Conservation (phyloP, 2,888 invertebrate species). For the Lucinisca nassula region DNA sequence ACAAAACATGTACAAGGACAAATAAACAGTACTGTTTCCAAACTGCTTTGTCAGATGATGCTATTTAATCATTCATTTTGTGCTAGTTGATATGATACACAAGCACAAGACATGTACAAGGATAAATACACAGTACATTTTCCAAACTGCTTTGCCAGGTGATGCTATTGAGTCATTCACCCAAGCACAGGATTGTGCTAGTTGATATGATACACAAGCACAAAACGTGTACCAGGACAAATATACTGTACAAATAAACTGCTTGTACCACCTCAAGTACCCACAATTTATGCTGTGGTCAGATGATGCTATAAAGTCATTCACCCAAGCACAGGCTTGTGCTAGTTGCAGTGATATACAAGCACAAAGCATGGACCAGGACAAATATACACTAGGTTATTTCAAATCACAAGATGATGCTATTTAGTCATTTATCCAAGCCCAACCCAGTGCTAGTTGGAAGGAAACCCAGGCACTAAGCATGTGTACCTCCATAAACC, state of each 20-base stretch:
- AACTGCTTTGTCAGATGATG: too few species aligned
- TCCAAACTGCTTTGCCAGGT: too few species aligned
- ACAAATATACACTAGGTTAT: neutral
- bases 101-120: neutral
- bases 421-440: neutral
- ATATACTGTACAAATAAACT: too few species aligned
- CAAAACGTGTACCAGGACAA: neutral
- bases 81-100: neutral
- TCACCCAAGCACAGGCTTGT: slow-evolving; percentile 10
- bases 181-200: slow-evolving; percentile 4
- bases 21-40: neutral
- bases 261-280: too few species aligned
- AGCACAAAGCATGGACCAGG: slow-evolving; percentile 6
- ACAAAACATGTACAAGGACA: neutral
- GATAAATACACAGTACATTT: neutral
- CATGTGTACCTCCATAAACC: too few species aligned
- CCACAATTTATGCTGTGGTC: neutral
- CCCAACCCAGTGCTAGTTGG: neutral
- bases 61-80: neutral
- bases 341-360: neutral
- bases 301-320: neutral
- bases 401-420: neutral
- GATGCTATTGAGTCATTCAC: neutral
- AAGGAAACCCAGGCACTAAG: neutral
- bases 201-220: neutral